Evolutionary conservation across 2,888 invertebrate species (phyloP), one percentile per base, ranked within the genome.

Genomic region (Chrysina gloriosa): DNA sequence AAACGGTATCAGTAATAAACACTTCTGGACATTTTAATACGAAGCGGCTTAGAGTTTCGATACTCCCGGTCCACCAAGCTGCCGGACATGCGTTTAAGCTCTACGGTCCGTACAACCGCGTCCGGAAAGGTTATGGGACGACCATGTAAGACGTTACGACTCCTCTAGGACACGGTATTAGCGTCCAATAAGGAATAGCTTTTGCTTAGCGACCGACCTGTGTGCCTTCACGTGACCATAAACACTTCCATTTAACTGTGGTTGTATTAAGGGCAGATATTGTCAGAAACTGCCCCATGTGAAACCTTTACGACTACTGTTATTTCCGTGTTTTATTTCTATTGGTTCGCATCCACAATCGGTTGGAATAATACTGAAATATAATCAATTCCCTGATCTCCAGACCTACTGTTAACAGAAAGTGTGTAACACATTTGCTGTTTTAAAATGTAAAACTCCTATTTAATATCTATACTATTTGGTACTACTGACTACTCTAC

Each of bases 171-270:
- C 69, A 42, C 61, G 69, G 69, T 69, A 66, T 69, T 69, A 69
- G 66, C 69, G 69, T 69, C 69, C 68, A 66, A 69, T 69, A 69
- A 69, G 69, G 69, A 66, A 69, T 69, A 69, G 69, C 69, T 69
- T 66, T 63, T 68, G 68, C 64, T 68, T 68, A 68, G 68, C 65
- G 68, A 50, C 68, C 68, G 66, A 68, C 68, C 68, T 39, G 68
- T 68, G 56, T 39, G 68, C 58, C 65, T 68, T 68, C 68, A 68
- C 69, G 66, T 63, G 66, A 66, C 66, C 69, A 66, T 69, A 69
- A 69, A 69, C 69, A 69, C 63, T 66, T 63, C 66, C 66, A 69
- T 69, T 66, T 69, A 69, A 69, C 69, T 61, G 65, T 58, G 66
- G 63, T 50, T 45, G 69, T 69, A 69, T 69, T 66, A 66, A 63